These are phyloP conservation scores for Meriones unguiculatus DNA, from an alignment of 2,113 vertebrate genomes.

Conservation along the genomic window DNA sequence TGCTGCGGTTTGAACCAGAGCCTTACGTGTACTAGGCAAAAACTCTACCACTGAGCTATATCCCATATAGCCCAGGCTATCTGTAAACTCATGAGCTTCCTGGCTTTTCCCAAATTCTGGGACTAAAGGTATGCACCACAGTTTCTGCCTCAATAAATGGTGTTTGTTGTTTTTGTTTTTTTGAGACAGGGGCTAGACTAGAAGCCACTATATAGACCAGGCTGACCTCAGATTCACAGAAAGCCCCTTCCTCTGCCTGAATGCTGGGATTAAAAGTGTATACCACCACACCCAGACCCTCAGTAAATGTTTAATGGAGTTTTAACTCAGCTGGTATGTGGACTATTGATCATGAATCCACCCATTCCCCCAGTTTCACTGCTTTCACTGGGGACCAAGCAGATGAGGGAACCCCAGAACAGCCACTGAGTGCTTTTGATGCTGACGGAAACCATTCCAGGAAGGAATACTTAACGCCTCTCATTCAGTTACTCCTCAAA, in stretches of 20 bases:
- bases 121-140: not conserved
- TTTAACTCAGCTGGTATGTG: not conserved
- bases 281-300: no score
- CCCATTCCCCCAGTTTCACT: no score
- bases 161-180: not conserved
- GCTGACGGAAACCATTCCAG: not conserved
- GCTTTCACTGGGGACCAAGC: not conserved
- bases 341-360: no score
- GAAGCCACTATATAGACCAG: not conserved
- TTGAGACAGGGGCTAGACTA: no score
- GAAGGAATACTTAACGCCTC: not conserved
- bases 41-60: not conserved
- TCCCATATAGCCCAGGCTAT: not conserved
- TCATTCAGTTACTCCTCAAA: not conserved
- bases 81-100: not conserved
- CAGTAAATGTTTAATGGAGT: not conserved
- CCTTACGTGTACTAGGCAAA: not conserved
- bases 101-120: not conserved
- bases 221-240: not conserved
- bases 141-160: not conserved
- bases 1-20: not conserved
- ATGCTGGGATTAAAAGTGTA: not conserved
- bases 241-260: not conserved
- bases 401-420: not conserved
- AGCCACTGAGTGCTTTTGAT: not conserved